phyloP scores from a whole-genome alignment of 2,888 invertebrate species.

The Drosophila merina region DNA sequence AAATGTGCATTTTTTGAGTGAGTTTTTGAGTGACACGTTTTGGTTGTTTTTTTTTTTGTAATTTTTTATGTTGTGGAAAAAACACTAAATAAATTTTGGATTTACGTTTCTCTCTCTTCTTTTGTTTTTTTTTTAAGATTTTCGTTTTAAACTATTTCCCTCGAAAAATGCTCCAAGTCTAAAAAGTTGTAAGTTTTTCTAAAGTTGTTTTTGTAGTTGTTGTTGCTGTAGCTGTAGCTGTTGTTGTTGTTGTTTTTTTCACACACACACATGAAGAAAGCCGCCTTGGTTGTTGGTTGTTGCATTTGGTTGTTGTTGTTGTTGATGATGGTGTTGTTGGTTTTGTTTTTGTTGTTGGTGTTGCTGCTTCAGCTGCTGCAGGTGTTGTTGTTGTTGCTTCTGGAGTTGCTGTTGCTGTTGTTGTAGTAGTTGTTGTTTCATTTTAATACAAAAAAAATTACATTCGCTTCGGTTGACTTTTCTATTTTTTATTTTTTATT shows the following conservation, averaged over 20 bases:
- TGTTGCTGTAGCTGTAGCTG: slow-evolving; percentile 18
- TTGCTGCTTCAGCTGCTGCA: slow-evolving; percentile 13
- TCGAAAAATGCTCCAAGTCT: slow-evolving; percentile 32
- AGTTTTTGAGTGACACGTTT: slow-evolving; percentile 1
- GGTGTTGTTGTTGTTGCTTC: slow-evolving; percentile 28
- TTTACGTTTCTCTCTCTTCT: not conserved
- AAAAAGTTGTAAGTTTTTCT: slow-evolving; percentile 45
- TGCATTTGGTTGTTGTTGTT: slow-evolving; percentile 43
- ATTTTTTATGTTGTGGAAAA: not conserved
- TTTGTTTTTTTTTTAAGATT: not conserved
- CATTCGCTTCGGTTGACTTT: slow-evolving; percentile 17
- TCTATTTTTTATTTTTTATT: slow-evolving; percentile 5
- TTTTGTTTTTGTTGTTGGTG: not conserved
- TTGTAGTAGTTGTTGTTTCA: slow-evolving; percentile 48
- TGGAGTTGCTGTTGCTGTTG: slow-evolving; percentile 39
- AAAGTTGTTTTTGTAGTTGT: slow-evolving; percentile 28
- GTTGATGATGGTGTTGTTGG: slow-evolving; percentile 38
- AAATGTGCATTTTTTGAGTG: not conserved
- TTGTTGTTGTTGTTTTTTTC: slow-evolving; percentile 38
- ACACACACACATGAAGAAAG: slow-evolving; percentile 70
- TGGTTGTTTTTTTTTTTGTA: not conserved
- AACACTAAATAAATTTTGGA: slow-evolving; percentile 29
- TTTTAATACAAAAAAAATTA: slow-evolving; percentile 32
- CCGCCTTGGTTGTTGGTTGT: slow-evolving; percentile 45
- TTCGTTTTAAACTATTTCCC: slow-evolving; percentile 5